phyloP scores from a whole-genome alignment of 2,888 invertebrate genomes.

The Aleiodes leptofemur region DNA sequence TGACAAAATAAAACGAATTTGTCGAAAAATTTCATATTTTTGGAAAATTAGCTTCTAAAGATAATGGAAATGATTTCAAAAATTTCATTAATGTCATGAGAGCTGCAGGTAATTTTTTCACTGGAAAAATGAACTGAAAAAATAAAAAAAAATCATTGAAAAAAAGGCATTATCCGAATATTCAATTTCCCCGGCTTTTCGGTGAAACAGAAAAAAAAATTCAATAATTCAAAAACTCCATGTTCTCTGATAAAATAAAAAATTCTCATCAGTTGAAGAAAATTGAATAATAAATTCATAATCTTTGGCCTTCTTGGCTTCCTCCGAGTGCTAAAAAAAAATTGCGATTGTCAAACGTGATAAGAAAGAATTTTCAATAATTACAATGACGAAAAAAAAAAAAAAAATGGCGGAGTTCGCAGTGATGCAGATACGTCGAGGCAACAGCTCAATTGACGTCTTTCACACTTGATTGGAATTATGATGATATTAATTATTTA shows the following conservation, averaged over 20 bases:
- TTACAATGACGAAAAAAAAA: constrained; percentile 6
- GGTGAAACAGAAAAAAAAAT: constrained; percentile 53
- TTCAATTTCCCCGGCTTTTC: constrained; percentile 41
- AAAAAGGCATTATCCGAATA: too few species aligned
- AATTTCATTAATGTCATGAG: too few species aligned
- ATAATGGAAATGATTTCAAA: too few species aligned
- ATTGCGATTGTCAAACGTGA: constrained; percentile 46
- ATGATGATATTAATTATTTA: constrained; percentile 60
- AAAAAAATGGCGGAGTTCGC: neutral
- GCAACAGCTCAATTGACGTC: too few species aligned
- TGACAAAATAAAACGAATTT: constrained; percentile 40
- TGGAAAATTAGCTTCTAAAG: too few species aligned
- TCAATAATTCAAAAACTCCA: neutral
- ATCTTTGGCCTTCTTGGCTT: constrained; percentile 27
- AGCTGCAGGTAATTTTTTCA: too few species aligned
- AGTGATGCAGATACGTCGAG: neutral
- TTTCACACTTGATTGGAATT: constrained; percentile 31
- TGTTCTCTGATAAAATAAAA: constrained; percentile 1
- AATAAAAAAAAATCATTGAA: too few species aligned
- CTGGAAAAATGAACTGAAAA: too few species aligned
- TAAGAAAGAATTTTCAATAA: constrained; percentile 23
- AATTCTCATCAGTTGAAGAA: constrained; percentile 47
- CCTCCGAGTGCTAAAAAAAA: neutral
- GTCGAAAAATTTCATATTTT: too few species aligned
- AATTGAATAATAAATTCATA: constrained; percentile 14